phyloP scores from a whole-genome alignment of 1,140 invertebrate genomes.

The Choristoneura fumiferana region DNA sequence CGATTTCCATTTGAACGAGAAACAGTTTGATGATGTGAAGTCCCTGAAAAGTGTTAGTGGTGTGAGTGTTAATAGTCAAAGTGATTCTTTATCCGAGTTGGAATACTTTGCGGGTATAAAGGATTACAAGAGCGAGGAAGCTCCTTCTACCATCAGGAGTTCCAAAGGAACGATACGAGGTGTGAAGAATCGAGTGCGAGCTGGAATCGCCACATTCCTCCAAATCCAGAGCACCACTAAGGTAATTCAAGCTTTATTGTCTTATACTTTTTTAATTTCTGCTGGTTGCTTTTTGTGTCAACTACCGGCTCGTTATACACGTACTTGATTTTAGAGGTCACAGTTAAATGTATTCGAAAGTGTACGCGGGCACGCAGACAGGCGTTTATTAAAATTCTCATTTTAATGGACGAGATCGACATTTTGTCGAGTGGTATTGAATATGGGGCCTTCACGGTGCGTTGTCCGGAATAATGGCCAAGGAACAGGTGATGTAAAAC shows the following conservation, averaged over 20 bases:
- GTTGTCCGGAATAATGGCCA: constrained; percentile 34
- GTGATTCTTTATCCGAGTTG: constrained; percentile 72
- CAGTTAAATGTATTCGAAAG: constrained; percentile 60
- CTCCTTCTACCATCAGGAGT: constrained; percentile 89
- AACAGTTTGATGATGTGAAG: constrained; percentile 79
- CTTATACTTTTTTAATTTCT: constrained; percentile 31
- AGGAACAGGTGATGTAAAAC: constrained; percentile 30
- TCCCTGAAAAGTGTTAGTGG: constrained; percentile 67
- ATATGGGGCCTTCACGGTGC: constrained; percentile 40
- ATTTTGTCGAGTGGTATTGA: constrained; percentile 25
- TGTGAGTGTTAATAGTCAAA: constrained; percentile 59
- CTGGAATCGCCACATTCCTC: constrained; percentile 95
- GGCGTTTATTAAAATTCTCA: constrained; percentile 40
- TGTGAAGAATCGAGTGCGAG: constrained; percentile 95
- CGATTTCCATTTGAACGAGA: constrained; percentile 90
- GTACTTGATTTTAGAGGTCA: constrained; percentile 63
- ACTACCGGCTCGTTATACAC: constrained; percentile 43
- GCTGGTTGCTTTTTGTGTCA: constrained; percentile 32
- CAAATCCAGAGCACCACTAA: constrained; percentile 85
- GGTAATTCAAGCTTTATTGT: constrained; percentile 45
- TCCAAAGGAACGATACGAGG: constrained; percentile 94
- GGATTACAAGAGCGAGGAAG: constrained; percentile 84
- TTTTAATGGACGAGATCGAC: constrained; percentile 29
- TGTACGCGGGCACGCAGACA: constrained; percentile 43
- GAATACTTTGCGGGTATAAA: constrained; percentile 90